Percentiles rank a stretch among this genome's conserved stretches.
phyloP scores from a whole-genome alignment of 1,140 invertebrate genomes.

The Bombus haemorrhoidalis region DNA sequence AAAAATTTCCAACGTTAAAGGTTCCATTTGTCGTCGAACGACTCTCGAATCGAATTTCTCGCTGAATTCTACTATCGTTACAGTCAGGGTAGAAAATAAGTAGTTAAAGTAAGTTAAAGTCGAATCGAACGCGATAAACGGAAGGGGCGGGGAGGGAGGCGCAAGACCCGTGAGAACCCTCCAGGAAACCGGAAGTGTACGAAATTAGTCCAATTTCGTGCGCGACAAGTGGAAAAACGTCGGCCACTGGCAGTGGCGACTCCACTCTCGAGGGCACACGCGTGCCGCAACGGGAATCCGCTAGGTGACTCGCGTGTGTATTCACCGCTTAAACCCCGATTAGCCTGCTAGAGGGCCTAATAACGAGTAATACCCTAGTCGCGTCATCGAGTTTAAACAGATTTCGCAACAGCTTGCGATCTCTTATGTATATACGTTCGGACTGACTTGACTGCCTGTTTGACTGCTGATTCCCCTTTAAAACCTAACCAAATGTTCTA shows the following conservation, averaged over 20 bases:
- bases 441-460: background rate
- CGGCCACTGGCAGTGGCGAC: background rate
- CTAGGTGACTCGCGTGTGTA: background rate
- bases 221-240: constrained; percentile 58
- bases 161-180: constrained; percentile 19
- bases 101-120: background rate
- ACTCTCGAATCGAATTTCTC: background rate
- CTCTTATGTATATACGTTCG: background rate
- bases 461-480: background rate
- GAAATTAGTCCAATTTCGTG: constrained; percentile 54
- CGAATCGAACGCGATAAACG: background rate
- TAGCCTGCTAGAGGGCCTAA: constrained; percentile 4
- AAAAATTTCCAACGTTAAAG: background rate
- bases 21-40: background rate
- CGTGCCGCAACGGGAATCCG: constrained; percentile 17
- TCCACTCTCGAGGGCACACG: constrained; percentile 27
- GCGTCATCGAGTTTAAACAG: constrained; percentile 30
- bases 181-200: constrained; percentile 54
- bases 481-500: background rate
- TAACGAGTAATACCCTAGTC: constrained; percentile 12
- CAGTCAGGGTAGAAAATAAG: background rate
- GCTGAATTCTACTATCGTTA: background rate
- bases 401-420: constrained; percentile 18
- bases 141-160: too few relatives aligned
- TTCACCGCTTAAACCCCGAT: constrained; percentile 12